Conservation (phyloP, 2,888 invertebrate species). For the Andrena bicolor region DNA sequence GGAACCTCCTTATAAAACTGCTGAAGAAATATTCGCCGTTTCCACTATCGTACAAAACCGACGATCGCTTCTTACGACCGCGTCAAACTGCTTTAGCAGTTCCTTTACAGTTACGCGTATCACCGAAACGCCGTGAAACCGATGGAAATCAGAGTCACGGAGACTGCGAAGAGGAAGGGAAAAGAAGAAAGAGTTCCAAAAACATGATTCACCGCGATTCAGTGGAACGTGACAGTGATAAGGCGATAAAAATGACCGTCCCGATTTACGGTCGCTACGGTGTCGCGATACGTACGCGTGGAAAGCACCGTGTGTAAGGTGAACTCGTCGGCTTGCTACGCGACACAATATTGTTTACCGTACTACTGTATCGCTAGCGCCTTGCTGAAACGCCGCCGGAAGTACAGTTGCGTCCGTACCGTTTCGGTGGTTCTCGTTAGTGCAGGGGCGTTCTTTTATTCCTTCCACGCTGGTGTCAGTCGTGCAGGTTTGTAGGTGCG, state of each 20-base stretch:
- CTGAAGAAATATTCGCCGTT: constrained; percentile 31
- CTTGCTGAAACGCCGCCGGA: constrained; percentile 10
- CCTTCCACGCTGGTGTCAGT: neutral
- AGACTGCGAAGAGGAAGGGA: neutral
- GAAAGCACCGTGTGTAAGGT: neutral
- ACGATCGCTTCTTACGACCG: too few species aligned
- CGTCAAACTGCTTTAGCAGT: neutral
- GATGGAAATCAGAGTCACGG: neutral
- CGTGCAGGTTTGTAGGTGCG: constrained; percentile 2
- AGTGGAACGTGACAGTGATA: constrained; percentile 38
- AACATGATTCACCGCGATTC: constrained; percentile 56
- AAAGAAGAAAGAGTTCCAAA: constrained; percentile 13
- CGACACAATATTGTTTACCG: constrained; percentile 33
- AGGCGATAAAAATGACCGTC: constrained; percentile 40
- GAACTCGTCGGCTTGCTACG: neutral
- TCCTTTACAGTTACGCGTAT: neutral
- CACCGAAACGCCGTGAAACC: neutral
- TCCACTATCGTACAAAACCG: constrained; percentile 8
- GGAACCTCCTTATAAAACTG: constrained; percentile 30
- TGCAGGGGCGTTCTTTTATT: constrained; percentile 11
- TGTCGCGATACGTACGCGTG: neutral
- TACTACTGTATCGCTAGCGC: constrained; percentile 13
- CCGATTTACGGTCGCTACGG: constrained; percentile 16
- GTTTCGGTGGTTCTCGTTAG: constrained; percentile 13
- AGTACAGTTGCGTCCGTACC: constrained; percentile 7